Percentiles rank a stretch among this genome's conserved stretches.
Conservation (phyloP, 2,113 vertebrate genomes). For the Rhea pennata region DNA sequence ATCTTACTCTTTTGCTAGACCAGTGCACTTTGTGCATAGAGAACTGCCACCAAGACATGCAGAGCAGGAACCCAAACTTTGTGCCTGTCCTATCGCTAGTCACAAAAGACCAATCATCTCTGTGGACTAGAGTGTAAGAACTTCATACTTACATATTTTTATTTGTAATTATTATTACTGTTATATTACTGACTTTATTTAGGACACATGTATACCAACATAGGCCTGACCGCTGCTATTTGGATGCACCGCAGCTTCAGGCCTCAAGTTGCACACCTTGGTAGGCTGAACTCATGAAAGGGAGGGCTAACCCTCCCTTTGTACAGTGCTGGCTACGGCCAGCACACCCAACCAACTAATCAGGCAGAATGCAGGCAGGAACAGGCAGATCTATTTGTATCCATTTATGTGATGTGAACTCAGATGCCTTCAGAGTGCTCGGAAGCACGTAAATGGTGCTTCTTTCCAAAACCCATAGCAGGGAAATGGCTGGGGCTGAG, state of each 20-base stretch:
- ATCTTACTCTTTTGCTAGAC: not conserved
- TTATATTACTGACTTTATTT: not conserved
- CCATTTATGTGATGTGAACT: not conserved
- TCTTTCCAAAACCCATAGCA: not conserved
- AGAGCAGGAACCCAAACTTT: not conserved
- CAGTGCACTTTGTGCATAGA: rapidly evolving
- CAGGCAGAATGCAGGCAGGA: not conserved
- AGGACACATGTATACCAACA: not conserved
- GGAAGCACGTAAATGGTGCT: not conserved
- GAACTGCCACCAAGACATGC: not conserved
- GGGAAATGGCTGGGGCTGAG: conserved; percentile 13
- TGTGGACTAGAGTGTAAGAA: not conserved
- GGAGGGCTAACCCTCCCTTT: not conserved
- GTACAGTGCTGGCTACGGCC: not conserved
- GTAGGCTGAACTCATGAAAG: not conserved
- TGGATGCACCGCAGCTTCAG: not conserved
- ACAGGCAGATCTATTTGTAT: not conserved
- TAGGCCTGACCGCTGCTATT: not conserved
- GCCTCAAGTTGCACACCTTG: not conserved
- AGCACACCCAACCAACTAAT: not conserved
- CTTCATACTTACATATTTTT: not conserved
- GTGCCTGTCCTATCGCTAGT: not conserved
- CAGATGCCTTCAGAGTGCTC: not conserved
- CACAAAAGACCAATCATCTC: not conserved
- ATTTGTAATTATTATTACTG: no score